Evolutionary conservation across 2,797 vertebrate species (phyloP).

Genomic region (Strix occidentalis): DNA sequence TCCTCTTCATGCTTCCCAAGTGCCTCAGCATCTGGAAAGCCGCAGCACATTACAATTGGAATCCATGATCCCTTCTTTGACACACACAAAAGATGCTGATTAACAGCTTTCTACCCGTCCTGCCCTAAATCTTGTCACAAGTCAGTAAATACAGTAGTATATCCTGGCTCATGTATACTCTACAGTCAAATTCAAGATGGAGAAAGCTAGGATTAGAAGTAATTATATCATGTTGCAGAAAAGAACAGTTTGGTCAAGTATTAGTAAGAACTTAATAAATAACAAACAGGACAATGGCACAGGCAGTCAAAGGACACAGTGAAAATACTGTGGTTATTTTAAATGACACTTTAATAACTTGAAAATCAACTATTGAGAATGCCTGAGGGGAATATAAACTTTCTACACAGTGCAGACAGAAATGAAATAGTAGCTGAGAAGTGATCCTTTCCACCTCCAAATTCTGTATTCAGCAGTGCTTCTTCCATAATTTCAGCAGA

Average conservation of each 20-base stretch:
- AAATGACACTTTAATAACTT: constrained; percentile 33
- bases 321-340: constrained; percentile 30
- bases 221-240: not conserved
- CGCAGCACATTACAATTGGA: not conserved
- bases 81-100: not conserved
- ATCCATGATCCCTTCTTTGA: not conserved
- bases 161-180: not conserved
- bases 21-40: not conserved
- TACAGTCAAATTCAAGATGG: not conserved
- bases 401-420: not conserved
- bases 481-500: constrained; percentile 17
- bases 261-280: constrained; percentile 14
- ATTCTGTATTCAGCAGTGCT: constrained; percentile 9
- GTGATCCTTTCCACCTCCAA: constrained; percentile 18
- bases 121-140: not conserved
- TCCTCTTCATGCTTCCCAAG: not conserved
- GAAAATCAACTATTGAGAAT: constrained; percentile 26
- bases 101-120: not conserved
- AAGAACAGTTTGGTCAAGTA: constrained; percentile 4
- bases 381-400: constrained; percentile 22
- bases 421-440: constrained; percentile 33
- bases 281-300: not conserved
- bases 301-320: constrained; percentile 1
- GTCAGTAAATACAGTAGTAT: not conserved
- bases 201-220: not conserved